Percentiles rank a stretch among this genome's conserved stretches.
Conservation (phyloP, 2,888 invertebrate genomes). For the Tryphoninae sp. region DNA sequence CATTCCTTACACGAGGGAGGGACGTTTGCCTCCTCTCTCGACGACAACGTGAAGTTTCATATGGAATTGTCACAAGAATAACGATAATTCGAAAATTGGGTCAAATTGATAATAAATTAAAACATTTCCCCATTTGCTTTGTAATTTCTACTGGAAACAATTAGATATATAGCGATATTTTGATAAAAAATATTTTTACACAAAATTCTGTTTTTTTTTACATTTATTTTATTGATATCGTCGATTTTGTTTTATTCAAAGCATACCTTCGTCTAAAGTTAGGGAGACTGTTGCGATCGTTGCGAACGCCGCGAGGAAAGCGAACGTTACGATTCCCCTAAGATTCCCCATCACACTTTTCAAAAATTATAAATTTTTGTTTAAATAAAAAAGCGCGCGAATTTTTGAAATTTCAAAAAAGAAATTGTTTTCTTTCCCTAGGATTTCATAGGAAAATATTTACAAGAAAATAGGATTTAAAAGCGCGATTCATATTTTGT, state of each 20-base stretch:
- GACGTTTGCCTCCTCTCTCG: not conserved
- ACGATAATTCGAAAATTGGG: slow-evolving; percentile 44
- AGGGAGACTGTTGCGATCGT: slow-evolving; percentile 69
- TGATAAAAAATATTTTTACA: not conserved
- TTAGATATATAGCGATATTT: not conserved
- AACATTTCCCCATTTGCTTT: not conserved
- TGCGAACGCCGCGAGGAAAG: slow-evolving; percentile 65
- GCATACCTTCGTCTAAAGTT: slow-evolving; percentile 74
- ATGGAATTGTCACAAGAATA: not conserved
- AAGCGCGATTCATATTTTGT: not conserved
- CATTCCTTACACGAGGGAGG: slow-evolving; percentile 2
- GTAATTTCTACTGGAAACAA: not conserved
- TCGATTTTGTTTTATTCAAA: not conserved
- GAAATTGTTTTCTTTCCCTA: not conserved
- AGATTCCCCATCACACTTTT: slow-evolving; percentile 55
- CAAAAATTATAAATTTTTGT: not conserved
- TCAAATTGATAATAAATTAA: not conserved
- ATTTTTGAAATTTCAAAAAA: not conserved
- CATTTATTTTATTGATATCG: not conserved
- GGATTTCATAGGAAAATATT: not conserved
- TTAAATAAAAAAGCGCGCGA: not conserved
- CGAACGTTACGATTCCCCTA: slow-evolving; percentile 53
- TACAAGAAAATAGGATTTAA: not conserved
- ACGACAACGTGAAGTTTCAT: slow-evolving; percentile 17
- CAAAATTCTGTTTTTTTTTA: not conserved